phyloP scores from a whole-genome alignment of 2,113 vertebrate genomes.

The Athene noctua region DNA sequence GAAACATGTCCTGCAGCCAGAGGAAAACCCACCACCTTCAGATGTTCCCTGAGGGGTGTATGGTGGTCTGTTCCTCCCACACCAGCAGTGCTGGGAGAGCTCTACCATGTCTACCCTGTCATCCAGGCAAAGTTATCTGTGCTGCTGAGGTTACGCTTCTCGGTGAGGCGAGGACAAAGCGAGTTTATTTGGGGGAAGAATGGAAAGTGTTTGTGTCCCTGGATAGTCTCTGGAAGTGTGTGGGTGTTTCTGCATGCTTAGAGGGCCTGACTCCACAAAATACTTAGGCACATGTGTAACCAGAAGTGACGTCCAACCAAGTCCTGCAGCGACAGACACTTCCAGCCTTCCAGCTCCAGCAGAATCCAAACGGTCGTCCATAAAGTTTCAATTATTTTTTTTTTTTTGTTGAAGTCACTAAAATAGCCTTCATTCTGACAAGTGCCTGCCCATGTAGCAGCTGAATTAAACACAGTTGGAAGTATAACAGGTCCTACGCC shows the following conservation, averaged over 20 bases:
- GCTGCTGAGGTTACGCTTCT: not conserved
- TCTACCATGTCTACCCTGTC: not conserved
- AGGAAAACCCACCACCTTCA: not conserved
- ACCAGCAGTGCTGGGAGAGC: not conserved
- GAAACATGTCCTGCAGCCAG: not conserved
- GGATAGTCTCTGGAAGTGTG: not conserved
- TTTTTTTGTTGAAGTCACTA: not conserved
- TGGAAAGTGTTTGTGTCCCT: conserved; percentile 31
- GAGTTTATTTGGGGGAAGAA: not conserved
- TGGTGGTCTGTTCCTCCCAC: not conserved
- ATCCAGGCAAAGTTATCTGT: not conserved
- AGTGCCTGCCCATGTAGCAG: not conserved
- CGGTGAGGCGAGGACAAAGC: not conserved
- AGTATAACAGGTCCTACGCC: not conserved
- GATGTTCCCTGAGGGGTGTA: not conserved
- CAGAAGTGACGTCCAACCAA: not conserved
- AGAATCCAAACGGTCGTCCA: conserved; percentile 8
- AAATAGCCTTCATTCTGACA: not conserved
- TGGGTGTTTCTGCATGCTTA: conserved; percentile 12
- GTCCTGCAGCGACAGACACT: not conserved
- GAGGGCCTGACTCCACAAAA: not conserved
- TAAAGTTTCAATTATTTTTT: not conserved
- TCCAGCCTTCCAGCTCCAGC: not conserved
- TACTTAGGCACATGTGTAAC: conserved; percentile 38
- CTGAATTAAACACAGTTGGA: not conserved